Evolutionary conservation across 2,888 invertebrate genomes (phyloP).

Genomic region (Camptogramma bilineatum): DNA sequence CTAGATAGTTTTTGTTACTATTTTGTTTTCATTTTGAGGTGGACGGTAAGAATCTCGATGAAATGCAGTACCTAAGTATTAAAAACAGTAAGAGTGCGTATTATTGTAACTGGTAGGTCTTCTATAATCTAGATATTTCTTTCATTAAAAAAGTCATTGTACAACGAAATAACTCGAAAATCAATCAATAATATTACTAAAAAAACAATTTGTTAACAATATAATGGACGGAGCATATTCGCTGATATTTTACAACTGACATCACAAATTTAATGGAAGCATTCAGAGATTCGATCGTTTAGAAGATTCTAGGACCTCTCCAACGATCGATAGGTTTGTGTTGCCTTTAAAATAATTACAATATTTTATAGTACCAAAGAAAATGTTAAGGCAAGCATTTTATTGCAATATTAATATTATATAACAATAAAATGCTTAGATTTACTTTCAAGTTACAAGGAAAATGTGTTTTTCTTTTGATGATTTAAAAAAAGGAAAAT

Average conservation of each 20-base stretch:
- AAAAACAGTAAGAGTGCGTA: background rate
- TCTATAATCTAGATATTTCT: constrained; percentile 1
- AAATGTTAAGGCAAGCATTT: background rate
- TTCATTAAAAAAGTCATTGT: constrained; percentile 16
- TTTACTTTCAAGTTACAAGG: no score
- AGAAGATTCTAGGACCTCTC: constrained; percentile 5
- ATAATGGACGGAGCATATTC: constrained; percentile 78
- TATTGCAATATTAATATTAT: background rate
- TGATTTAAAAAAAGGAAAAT: constrained; percentile 3
- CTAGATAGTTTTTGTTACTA: constrained; percentile 12
- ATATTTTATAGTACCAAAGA: background rate
- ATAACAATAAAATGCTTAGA: no score
- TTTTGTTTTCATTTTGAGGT: background rate
- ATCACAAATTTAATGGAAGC: constrained; percentile 56
- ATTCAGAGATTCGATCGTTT: constrained; percentile 30
- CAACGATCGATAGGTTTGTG: constrained; percentile 3
- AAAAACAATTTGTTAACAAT: constrained; percentile 50
- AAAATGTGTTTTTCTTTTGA: background rate
- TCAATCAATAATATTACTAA: constrained; percentile 33
- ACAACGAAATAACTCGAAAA: constrained; percentile 28
- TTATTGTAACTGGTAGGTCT: background rate
- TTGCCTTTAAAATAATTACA: background rate
- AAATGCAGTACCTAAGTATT: no score
- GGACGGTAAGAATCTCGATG: no score
- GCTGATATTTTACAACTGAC: constrained; percentile 59